These are phyloP conservation scores for Aquatica leii DNA, from an alignment of 2,888 invertebrate genomes.

Conservation along the genomic window DNA sequence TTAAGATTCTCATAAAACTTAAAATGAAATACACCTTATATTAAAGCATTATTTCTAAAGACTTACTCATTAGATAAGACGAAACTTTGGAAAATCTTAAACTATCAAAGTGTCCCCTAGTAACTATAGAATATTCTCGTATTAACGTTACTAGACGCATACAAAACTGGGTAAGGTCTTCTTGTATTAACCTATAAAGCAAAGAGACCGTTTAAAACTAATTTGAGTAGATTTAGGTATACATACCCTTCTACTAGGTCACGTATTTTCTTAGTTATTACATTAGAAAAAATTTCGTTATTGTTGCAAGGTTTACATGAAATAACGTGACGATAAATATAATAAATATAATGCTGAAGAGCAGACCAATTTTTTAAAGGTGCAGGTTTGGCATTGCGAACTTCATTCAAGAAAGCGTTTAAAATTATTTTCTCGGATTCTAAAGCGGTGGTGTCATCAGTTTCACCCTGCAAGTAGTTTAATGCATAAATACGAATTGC, in stretches of 20 bases:
- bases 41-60: no score
- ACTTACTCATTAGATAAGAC: slow-evolving; percentile 47
- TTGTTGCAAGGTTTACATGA: slow-evolving; percentile 50
- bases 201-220: not conserved
- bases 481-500: not conserved
- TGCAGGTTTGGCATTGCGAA: slow-evolving; percentile 40
- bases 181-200: slow-evolving; percentile 51
- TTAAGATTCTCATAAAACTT: no score
- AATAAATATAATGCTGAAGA: slow-evolving; percentile 55
- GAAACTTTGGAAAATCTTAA: slow-evolving; percentile 32
- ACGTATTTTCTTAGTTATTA: slow-evolving; percentile 52
- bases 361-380: slow-evolving; percentile 51
- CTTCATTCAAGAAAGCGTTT: slow-evolving; percentile 41
- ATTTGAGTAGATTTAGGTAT: slow-evolving; percentile 1
- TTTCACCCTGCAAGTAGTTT: slow-evolving; percentile 7
- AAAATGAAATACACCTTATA: no score
- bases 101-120: slow-evolving; percentile 61
- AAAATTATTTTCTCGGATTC: slow-evolving; percentile 35
- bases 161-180: slow-evolving; percentile 64
- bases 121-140: slow-evolving; percentile 71
- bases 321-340: slow-evolving; percentile 55
- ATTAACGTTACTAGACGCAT: slow-evolving; percentile 70
- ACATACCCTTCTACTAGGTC: slow-evolving; percentile 51
- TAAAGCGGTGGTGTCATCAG: slow-evolving; percentile 15
- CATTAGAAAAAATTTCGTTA: slow-evolving; percentile 49